Conservation (phyloP, 2,888 invertebrate genomes). For the Drosophila nr. perissopoda region DNA sequence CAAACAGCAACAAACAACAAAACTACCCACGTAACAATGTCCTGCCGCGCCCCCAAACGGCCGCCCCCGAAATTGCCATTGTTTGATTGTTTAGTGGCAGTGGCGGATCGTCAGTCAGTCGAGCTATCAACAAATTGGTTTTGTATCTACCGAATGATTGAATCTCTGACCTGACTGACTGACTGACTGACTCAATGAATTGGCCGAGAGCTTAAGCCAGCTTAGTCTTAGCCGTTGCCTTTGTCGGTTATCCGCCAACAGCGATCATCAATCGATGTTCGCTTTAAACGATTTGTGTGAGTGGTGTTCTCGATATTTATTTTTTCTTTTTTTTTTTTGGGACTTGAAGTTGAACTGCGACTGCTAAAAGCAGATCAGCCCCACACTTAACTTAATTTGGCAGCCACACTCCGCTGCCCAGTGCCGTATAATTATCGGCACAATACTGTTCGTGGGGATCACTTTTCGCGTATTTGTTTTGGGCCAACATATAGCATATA, state of each 20-base stretch:
- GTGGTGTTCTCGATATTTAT: conserved; percentile 51
- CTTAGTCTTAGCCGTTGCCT: conserved; percentile 42
- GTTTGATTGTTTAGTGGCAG: conserved; percentile 38
- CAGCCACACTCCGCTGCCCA: conserved; percentile 76
- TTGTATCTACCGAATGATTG: conserved; percentile 76
- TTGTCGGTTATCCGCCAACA: conserved; percentile 74
- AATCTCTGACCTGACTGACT: conserved; percentile 56
- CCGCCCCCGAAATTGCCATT: conserved; percentile 63
- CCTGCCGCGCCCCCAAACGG: conserved; percentile 50
- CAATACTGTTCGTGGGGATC: conserved; percentile 65
- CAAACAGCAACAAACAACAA: conserved; percentile 60
- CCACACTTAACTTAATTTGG: conserved; percentile 85
- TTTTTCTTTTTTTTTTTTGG: conserved; percentile 19
- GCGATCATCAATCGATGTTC: conserved; percentile 75
- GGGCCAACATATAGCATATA: conserved; percentile 8
- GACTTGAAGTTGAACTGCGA: conserved; percentile 35
- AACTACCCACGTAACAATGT: conserved; percentile 63
- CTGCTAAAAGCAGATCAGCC: conserved; percentile 77
- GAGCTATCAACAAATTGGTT: conserved; percentile 78
- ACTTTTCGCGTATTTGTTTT: conserved; percentile 73
- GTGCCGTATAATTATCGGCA: conserved; percentile 81
- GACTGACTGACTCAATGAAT: conserved; percentile 60
- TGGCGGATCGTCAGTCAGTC: conserved; percentile 68
- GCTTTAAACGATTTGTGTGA: conserved; percentile 72
- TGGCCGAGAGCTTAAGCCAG: conserved; percentile 47